Evolutionary conservation across 2,113 vertebrate genomes (phyloP), one percentile per base, ranked within the genome.

Genomic region (Bostrychus sinensis): DNA sequence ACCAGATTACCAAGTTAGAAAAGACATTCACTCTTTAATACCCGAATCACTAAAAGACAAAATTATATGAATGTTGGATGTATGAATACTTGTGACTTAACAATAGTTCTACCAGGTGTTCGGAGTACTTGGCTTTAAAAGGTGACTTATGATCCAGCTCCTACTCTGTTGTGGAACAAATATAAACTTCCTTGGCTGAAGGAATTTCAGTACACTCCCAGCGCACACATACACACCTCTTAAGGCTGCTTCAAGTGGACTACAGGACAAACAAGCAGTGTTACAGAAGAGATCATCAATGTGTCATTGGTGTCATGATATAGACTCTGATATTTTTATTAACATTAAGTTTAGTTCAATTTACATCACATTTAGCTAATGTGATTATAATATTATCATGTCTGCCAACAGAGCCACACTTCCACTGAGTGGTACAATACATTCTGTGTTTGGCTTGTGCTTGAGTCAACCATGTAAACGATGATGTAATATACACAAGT

Each of bases 161-260:
- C n/a, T 34, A 37, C 48, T 62, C 54, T 70, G 71, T 72, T 75
- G 66, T 69, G 53, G 64, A 83, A 72, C 60, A 70, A 70, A 62
- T 41, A 70, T 63, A 55, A 76, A 75, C 57, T 37, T 64, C 43
- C 46, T 16, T 20, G 39, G 42, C 71, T 66, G 28, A 23, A 55
- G 62, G 69, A 74, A 80, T 78, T 62, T 68, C 39, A 72, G 30
- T 25, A 30, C 22, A 60, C 30, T 48, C 30, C 34, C 17, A 37
- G 45, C 43, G 50, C 37, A 37, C 25, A 59, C 11, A 11, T n/a
- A 51, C 36, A 55, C 39, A 57, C 32, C 32, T 38, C 34, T n/a
- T 13, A 16, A 61, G 19, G 12, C 16, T 48, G 30, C 45, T 56
- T 39, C 20, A 23, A 13, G 37, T 42, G 25, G 22, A 41, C 30